A percentile compares a stretch with the other conserved stretches of the same genome.
Evolutionary conservation across 2,888 invertebrate genomes (phyloP).

Genomic region (Salticus scenicus): DNA sequence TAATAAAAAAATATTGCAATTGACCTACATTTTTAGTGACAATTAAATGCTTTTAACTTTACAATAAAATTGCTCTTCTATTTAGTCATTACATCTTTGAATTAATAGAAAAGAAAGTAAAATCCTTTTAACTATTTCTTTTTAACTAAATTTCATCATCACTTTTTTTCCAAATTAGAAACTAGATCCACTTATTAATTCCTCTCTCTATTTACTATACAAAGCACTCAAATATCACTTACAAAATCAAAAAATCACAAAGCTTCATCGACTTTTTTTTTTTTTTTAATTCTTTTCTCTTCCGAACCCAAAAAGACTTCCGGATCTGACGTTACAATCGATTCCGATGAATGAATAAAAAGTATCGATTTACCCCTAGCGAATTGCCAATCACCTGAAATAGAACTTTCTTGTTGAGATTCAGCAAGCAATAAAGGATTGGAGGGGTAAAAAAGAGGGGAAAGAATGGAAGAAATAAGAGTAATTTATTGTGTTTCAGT

Average conservation of each 20-base stretch:
- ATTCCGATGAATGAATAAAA: slow-evolving; percentile 67
- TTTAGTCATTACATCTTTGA: no score
- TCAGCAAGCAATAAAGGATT: not conserved
- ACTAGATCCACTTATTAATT: no score
- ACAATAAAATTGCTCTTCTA: no score
- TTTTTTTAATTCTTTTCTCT: not conserved
- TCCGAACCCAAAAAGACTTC: not conserved
- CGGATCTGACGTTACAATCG: slow-evolving; percentile 29
- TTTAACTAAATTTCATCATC: no score
- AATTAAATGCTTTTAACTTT: no score
- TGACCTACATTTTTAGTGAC: no score
- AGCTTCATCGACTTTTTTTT: not conserved
- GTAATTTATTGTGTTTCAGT: not conserved
- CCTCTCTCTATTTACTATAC: no score
- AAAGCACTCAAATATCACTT: not conserved
- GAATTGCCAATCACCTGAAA: slow-evolving; percentile 63
- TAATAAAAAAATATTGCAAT: no score
- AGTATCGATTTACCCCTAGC: slow-evolving; percentile 44
- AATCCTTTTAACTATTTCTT: no score
- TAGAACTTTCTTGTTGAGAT: slow-evolving; percentile 34
- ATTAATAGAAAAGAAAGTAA: no score
- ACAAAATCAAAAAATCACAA: not conserved
- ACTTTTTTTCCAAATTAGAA: no score
- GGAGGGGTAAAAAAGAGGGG: not conserved
- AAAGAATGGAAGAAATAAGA: not conserved